Evolutionary conservation across 2,888 invertebrate genomes (phyloP), one percentile per base, ranked within the genome.

Genomic region (Phaedon cochleariae): DNA sequence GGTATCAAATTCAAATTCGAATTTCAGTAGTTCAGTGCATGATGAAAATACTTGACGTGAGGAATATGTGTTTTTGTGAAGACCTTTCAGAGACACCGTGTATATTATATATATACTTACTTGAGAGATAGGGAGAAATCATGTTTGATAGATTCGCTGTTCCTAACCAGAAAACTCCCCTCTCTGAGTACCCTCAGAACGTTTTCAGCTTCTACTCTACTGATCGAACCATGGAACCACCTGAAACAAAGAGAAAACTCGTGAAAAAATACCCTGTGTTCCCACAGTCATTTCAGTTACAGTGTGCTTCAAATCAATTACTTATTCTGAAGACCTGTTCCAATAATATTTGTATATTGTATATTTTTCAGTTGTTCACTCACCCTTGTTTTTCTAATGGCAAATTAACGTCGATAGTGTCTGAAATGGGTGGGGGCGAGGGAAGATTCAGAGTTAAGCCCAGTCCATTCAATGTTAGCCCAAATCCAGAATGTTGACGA

Each of bases 201-300:
- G 80, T 90, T 90, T 85, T 98, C 97, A 52, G 97, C 97, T 84
- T 97, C 96, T 65, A 93, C 88, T 77, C 97, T 89, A 57, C 94
- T 93, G 70, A 97, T 92, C 72, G 95, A 92, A 69, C 97, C 97
- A 83, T 97, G 97, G 85, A 96, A 98, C 97, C 97, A 98, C 76
- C 94, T 94, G 65, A 45, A 70, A 70, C 53, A 31, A 62, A 10
- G 18, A 26, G 45, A n/a, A n/a, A n/a, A n/a, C n/a, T n/a, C n/a
- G n/a, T n/a, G n/a, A n/a, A n/a, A n/a, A n/a, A n/a, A n/a, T n/a
- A n/a, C n/a, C n/a, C n/a, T n/a, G n/a, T n/a, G n/a, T n/a, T n/a
- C n/a, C n/a, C n/a, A n/a, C n/a, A n/a, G n/a, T n/a, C n/a, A n/a
- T n/a, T n/a, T n/a, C n/a, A n/a, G n/a, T n/a, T n/a, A n/a, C n/a